Evolutionary conservation across 2,888 invertebrate species (phyloP).

Genomic region (Elmis aenea): DNA sequence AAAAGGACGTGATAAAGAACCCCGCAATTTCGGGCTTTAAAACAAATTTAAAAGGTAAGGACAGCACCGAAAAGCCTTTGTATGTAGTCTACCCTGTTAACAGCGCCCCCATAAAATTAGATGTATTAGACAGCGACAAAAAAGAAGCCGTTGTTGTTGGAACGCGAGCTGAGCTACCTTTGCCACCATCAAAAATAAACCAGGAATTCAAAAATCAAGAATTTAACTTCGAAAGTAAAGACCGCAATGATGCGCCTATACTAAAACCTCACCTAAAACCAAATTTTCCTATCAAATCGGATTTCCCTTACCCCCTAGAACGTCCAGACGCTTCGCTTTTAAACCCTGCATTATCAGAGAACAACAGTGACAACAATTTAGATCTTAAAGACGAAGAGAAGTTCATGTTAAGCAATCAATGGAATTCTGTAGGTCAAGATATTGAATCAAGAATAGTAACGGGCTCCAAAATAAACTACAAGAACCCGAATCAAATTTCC

Average conservation of each 20-base stretch:
- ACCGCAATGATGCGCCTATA: conserved; percentile 43
- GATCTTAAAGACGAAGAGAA: conserved; percentile 36
- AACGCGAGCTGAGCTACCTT: conserved; percentile 49
- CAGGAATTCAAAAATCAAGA: conserved; percentile 22
- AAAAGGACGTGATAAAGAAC: conserved; percentile 38
- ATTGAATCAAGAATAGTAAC: conserved; percentile 48
- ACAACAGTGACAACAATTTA: conserved; percentile 34
- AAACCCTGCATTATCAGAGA: conserved; percentile 41
- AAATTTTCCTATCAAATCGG: conserved; percentile 47
- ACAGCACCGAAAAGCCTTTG: conserved; percentile 43
- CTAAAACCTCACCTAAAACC: conserved; percentile 44
- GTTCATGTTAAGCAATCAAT: conserved; percentile 37
- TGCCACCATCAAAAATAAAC: conserved; percentile 37
- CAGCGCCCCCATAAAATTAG: conserved; percentile 49
- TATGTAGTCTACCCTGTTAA: conserved; percentile 60
- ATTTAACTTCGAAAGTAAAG: conserved; percentile 25
- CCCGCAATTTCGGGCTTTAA: conserved; percentile 31
- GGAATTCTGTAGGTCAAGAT: conserved; percentile 44
- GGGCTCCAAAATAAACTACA: conserved; percentile 28
- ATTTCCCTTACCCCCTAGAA: conserved; percentile 62
- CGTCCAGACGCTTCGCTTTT: conserved; percentile 52
- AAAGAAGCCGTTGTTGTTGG: conserved; percentile 55
- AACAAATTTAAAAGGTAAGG: conserved; percentile 21
- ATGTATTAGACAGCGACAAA: conserved; percentile 43
- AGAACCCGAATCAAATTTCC: conserved; percentile 37